phyloP scores from a whole-genome alignment of 1,140 invertebrate genomes.

The Papilio dardanus region DNA sequence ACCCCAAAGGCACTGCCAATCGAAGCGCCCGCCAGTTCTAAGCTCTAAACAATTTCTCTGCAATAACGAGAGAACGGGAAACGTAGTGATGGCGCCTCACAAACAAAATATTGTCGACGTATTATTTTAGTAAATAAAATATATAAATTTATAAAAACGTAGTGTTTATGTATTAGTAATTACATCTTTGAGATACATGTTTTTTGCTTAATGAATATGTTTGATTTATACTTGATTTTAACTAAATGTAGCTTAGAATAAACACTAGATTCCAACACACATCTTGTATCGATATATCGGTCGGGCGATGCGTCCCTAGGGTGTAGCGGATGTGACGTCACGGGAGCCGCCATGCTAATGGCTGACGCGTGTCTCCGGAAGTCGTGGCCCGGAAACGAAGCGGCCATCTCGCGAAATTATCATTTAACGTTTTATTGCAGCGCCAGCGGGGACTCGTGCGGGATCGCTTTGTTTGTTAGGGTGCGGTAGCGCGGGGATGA shows the following conservation, averaged over 20 bases:
- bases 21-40: conserved; percentile 9
- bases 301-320: conserved; percentile 41
- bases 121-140: neutral
- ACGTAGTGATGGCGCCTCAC: neutral
- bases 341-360: conserved; percentile 73
- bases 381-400: conserved; percentile 61
- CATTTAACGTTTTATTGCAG: conserved; percentile 75
- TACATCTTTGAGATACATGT: neutral
- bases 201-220: neutral
- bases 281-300: neutral
- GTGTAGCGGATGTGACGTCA: conserved; percentile 66
- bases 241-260: too few species aligned
- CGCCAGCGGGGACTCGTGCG: conserved; percentile 42
- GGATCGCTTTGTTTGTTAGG: conserved; percentile 44
- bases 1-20: neutral
- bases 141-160: neutral
- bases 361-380: conserved; percentile 77
- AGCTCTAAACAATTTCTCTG: conserved; percentile 36
- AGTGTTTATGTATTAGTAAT: neutral
- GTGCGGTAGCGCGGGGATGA: conserved; percentile 27
- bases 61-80: conserved; percentile 23
- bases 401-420: conserved; percentile 73
- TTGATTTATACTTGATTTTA: neutral
- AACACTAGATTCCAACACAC: neutral
- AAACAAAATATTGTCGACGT: neutral